These are phyloP conservation scores for Nomada ruficornis DNA, from an alignment of 2,888 invertebrate species.

Conservation along the genomic window DNA sequence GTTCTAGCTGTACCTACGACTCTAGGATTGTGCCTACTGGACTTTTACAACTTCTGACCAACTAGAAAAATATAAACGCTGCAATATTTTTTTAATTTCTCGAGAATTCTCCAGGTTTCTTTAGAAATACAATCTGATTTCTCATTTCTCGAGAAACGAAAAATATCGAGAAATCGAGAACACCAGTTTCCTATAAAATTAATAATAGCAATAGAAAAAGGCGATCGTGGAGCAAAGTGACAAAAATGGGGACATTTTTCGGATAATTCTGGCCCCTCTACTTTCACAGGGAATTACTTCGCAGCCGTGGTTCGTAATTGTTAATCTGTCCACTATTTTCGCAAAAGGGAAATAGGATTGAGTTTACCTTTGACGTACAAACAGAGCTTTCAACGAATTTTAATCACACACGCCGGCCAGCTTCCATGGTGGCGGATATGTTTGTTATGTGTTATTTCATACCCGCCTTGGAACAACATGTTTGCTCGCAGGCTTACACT, in stretches of 20 bases:
- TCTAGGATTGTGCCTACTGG: too few relatives aligned
- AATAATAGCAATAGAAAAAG: not conserved
- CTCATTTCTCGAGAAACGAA: too few relatives aligned
- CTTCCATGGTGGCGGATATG: slow-evolving; percentile 2
- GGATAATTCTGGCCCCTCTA: slow-evolving; percentile 6
- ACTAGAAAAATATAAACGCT: too few relatives aligned
- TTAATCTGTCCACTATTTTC: slow-evolving; percentile 40
- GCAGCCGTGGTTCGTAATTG: slow-evolving; percentile 35
- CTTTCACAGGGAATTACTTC: slow-evolving; percentile 38
- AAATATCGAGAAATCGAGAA: too few relatives aligned
- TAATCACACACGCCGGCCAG: slow-evolving; percentile 36
- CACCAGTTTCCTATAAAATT: too few relatives aligned
- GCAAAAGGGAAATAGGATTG: slow-evolving; percentile 43
- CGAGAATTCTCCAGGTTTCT: too few relatives aligned
- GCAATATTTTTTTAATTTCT: too few relatives aligned
- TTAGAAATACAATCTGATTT: too few relatives aligned
- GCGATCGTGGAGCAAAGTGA: not conserved
- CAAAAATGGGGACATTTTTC: slow-evolving; percentile 23
- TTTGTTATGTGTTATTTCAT: slow-evolving; percentile 36
- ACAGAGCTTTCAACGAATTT: slow-evolving; percentile 57
- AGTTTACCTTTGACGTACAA: slow-evolving; percentile 50
- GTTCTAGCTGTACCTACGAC: too few relatives aligned
- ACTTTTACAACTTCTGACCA: too few relatives aligned
- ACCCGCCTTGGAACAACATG: slow-evolving; percentile 39
- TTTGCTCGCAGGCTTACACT: slow-evolving; percentile 40